These are phyloP conservation scores for Lepus oiostolus DNA, from an alignment of 2,797 vertebrate species.

Conservation along the genomic window DNA sequence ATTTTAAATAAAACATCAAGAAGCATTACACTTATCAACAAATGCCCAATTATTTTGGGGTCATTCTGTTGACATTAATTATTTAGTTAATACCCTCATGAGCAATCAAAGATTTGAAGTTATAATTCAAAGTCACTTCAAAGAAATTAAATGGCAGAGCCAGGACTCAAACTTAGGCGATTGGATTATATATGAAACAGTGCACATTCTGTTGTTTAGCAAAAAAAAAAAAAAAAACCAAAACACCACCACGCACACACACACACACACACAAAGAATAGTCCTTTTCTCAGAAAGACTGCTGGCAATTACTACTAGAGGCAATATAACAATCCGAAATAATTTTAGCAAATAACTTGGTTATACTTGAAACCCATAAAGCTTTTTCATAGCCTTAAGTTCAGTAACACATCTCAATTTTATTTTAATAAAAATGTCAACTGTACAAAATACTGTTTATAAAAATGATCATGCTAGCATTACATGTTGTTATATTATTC, in stretches of 20 bases:
- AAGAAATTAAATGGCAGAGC: background rate
- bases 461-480: background rate
- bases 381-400: background rate
- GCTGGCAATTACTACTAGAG: background rate
- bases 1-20: background rate
- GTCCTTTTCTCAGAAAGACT: background rate
- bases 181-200: background rate
- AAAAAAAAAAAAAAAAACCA: too few relatives aligned
- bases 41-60: background rate
- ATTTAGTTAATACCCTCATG: background rate
- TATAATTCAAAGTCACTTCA: background rate
- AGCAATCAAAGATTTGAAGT: background rate
- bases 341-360: background rate
- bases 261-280: background rate
- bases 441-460: background rate
- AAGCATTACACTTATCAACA: background rate
- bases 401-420: background rate
- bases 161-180: background rate
- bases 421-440: background rate
- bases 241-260: too few relatives aligned
- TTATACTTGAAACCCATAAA: background rate
- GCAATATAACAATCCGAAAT: background rate
- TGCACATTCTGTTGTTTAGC: background rate
- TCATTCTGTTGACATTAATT: background rate
- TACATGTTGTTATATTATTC: background rate